phyloP scores from a whole-genome alignment of 2,113 vertebrate genomes.

The Phaetusa simplex region DNA sequence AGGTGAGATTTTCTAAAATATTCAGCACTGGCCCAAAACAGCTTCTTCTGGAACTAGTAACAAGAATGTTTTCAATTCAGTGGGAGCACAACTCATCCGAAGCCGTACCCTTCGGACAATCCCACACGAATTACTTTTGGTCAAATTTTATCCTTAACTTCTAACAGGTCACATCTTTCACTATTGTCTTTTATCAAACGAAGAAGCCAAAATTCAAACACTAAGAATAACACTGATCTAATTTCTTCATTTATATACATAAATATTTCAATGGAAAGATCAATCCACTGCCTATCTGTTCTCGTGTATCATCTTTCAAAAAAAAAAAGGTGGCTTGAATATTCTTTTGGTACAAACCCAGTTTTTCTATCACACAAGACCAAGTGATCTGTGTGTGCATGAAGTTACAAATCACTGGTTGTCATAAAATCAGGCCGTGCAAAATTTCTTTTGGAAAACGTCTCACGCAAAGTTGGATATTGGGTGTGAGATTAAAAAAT shows the following conservation, averaged over 20 bases:
- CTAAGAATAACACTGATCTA: constrained; percentile 2
- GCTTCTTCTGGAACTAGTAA: background rate
- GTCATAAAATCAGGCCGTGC: background rate
- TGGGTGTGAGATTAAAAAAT: background rate
- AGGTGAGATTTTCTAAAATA: background rate
- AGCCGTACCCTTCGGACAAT: background rate
- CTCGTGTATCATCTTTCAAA: background rate
- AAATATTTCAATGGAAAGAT: background rate
- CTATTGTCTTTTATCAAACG: constrained; percentile 43
- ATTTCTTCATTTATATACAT: background rate
- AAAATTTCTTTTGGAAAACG: background rate
- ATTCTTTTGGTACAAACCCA: background rate
- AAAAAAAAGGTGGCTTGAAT: background rate
- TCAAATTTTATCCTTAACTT: constrained; percentile 41
- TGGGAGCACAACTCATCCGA: background rate
- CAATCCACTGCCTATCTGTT: background rate
- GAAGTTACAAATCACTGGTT: background rate
- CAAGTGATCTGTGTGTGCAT: background rate
- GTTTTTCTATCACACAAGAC: background rate
- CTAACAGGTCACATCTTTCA: constrained; percentile 34
- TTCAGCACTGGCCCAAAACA: background rate
- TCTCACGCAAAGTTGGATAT: background rate
- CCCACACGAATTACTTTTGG: background rate
- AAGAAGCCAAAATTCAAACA: constrained; percentile 39
- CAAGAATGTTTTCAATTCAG: background rate